Percentiles rank a stretch among this genome's conserved stretches.
Conservation (phyloP, 2,888 invertebrate genomes). For the Heliconius charithonia region DNA sequence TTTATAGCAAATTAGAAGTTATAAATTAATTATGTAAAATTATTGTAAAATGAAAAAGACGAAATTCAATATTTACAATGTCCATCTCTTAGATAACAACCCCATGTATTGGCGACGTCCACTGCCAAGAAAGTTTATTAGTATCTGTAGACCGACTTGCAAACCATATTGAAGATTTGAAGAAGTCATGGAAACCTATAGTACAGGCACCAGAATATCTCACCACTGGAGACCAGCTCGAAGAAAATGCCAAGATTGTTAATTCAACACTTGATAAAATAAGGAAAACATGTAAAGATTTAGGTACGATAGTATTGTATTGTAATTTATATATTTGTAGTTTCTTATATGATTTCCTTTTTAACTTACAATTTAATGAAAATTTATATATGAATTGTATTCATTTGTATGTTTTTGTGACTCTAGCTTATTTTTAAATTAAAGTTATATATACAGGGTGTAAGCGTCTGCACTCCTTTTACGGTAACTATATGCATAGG, state of each 20-base stretch:
- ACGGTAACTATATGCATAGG: too few species aligned
- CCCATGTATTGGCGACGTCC: constrained; percentile 61
- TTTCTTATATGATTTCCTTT: background rate
- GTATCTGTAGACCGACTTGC: constrained; percentile 54
- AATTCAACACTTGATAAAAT: constrained; percentile 33
- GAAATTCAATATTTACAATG: background rate
- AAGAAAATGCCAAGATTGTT: constrained; percentile 31
- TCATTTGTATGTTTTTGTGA: too few species aligned
- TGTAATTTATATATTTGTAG: too few species aligned
- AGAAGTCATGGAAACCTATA: constrained; percentile 34
- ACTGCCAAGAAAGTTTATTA: constrained; percentile 64
- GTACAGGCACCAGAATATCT: constrained; percentile 20
- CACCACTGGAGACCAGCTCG: constrained; percentile 21
- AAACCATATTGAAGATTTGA: constrained; percentile 27
- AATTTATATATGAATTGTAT: too few species aligned
- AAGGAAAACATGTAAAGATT: constrained; percentile 32
- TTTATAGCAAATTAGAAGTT: too few species aligned
- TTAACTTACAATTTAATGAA: too few species aligned
- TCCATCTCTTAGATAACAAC: constrained; percentile 46
- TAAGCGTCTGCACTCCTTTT: too few species aligned
- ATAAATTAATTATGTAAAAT: too few species aligned
- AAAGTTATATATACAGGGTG: too few species aligned
- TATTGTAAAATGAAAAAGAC: background rate
- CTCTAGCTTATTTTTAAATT: too few species aligned
- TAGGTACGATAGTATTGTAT: constrained; percentile 25